phyloP scores from a whole-genome alignment of 1,140 invertebrate species.

The Pentalonia nigronervosa region DNA sequence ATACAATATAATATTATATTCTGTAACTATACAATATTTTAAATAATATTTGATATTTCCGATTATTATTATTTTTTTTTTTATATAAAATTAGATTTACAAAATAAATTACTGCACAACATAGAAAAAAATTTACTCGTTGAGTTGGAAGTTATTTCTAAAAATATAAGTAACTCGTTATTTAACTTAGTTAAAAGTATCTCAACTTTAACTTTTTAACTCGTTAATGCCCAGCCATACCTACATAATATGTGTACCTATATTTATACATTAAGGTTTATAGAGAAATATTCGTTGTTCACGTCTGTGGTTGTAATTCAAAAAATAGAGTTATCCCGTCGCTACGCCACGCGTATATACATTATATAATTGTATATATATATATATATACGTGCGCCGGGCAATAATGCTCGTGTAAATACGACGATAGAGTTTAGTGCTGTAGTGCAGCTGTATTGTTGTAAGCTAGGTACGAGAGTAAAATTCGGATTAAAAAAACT shows the following conservation, averaged over 20 bases:
- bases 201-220: no score
- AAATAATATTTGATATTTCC: no score
- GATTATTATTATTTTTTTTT: no score
- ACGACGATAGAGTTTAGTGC: background rate
- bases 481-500: background rate
- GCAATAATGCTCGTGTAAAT: background rate
- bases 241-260: background rate
- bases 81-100: no score
- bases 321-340: background rate
- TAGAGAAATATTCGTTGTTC: background rate
- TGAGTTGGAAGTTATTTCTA: no score
- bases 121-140: no score
- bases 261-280: background rate
- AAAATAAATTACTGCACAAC: no score
- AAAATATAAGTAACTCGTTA: no score
- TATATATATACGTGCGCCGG: background rate
- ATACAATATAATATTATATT: no score
- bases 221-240: no score
- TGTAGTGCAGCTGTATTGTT: background rate
- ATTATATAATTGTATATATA: background rate
- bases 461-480: background rate
- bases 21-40: no score
- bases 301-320: background rate
- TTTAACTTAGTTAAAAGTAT: no score
- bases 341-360: background rate